A percentile compares a stretch with the other conserved stretches of the same genome.
Evolutionary conservation across 2,888 invertebrate species (phyloP).

Genomic region (Epistrophe grossulariae): DNA sequence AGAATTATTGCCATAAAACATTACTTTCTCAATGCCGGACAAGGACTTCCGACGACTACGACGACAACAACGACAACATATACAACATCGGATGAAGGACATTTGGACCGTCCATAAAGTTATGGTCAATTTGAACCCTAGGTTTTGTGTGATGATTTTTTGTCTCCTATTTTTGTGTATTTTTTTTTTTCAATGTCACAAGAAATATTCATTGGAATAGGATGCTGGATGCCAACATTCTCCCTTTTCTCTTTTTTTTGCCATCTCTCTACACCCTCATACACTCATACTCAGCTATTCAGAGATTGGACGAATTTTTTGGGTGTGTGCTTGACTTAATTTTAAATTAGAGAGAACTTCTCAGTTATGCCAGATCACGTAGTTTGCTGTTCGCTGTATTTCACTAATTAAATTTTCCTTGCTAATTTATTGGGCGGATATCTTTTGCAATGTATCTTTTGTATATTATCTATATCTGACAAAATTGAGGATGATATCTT

Average conservation of each 20-base stretch:
- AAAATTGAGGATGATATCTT: constrained; percentile 51
- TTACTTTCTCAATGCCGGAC: constrained; percentile 22
- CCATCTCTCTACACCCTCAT: constrained; percentile 7
- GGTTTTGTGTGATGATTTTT: constrained; percentile 34
- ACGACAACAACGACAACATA: background rate
- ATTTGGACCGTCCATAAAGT: constrained; percentile 35
- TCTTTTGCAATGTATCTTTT: constrained; percentile 17
- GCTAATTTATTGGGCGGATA: constrained; percentile 68
- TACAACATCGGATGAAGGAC: constrained; percentile 14
- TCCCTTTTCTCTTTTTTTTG: constrained; percentile 30
- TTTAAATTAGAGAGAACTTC: constrained; percentile 60
- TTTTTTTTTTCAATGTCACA: constrained; percentile 4
- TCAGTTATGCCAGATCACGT: constrained; percentile 69
- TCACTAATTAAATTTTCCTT: constrained; percentile 71
- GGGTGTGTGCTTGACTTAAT: constrained; percentile 71
- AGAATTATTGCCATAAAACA: constrained; percentile 63
- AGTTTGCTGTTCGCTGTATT: constrained; percentile 48
- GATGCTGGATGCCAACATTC: constrained; percentile 3
- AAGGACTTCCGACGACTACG: background rate
- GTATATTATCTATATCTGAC: constrained; percentile 34
- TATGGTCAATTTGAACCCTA: constrained; percentile 56
- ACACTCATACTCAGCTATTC: background rate
- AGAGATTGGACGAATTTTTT: background rate
- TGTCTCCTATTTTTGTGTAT: background rate
- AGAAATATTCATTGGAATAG: background rate